phyloP scores from a whole-genome alignment of 2,113 vertebrate genomes.

The Fregetta grallaria region DNA sequence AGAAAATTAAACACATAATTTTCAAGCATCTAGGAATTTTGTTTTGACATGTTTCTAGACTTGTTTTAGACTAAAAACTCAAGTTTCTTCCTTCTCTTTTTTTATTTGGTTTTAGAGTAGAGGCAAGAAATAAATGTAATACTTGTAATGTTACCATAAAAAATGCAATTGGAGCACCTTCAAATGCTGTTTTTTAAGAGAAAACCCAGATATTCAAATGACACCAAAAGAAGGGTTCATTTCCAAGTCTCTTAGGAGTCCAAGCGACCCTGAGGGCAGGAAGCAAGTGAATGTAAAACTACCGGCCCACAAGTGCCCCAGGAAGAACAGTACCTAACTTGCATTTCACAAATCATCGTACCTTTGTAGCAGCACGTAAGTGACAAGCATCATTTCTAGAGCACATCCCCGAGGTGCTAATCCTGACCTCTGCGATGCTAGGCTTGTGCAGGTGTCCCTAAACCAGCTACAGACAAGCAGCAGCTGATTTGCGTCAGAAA shows the following conservation, averaged over 20 bases:
- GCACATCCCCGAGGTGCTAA: neutral
- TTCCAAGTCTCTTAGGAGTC: neutral
- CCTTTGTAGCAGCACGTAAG: neutral
- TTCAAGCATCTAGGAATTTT: neutral
- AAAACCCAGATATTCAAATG: neutral
- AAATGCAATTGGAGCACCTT: neutral
- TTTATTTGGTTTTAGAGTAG: neutral
- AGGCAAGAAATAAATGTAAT: neutral
- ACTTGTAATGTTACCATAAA: neutral
- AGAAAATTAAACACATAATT: neutral
- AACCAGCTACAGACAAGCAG: neutral
- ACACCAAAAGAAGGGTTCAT: neutral
- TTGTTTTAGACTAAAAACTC: neutral
- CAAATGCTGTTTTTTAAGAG: neutral
- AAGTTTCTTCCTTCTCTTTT: neutral
- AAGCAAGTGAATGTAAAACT: slow-evolving; percentile 36
- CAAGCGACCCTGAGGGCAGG: slow-evolving; percentile 9
- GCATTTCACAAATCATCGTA: neutral
- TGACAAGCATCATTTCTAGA: neutral
- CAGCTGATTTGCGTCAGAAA: slow-evolving; percentile 23
- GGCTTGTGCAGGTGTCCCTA: slow-evolving; percentile 17
- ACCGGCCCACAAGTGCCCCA: slow-evolving; percentile 13
- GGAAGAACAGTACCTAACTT: neutral
- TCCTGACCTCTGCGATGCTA: neutral
- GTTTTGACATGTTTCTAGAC: neutral